Percentiles rank a stretch among this genome's conserved stretches.
These are phyloP conservation scores for Scaptomyza polygonia DNA, from an alignment of 2,888 invertebrate genomes.

Conservation along the genomic window DNA sequence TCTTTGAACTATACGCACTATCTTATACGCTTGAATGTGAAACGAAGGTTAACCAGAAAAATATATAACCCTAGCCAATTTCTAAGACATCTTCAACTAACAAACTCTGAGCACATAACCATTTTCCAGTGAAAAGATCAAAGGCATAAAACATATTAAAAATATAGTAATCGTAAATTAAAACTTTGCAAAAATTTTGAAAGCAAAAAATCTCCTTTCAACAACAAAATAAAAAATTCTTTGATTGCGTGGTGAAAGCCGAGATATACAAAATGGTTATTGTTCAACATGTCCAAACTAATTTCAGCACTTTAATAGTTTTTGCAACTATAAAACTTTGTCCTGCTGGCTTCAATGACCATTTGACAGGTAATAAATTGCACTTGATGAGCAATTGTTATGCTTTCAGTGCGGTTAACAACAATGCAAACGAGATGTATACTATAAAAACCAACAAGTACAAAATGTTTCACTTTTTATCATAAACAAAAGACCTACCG, in stretches of 20 bases:
- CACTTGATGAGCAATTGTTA: neutral
- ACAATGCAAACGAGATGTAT: neutral
- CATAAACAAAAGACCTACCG: neutral
- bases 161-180: neutral
- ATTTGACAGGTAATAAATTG: constrained; percentile 14
- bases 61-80: neutral
- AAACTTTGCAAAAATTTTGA: neutral
- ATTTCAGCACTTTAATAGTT: neutral
- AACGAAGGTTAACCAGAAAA: neutral
- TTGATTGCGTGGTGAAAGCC: neutral
- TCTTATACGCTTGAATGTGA: no score
- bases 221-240: neutral
- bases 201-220: neutral
- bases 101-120: no score
- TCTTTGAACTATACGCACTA: no score
- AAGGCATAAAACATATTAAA: neutral
- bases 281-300: neutral
- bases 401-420: neutral
- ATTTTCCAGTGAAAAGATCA: neutral
- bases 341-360: neutral
- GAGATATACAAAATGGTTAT: neutral
- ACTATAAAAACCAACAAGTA: neutral
- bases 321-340: neutral
- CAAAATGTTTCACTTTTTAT: neutral
- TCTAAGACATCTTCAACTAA: neutral